Evolutionary conservation across 1,140 invertebrate species (phyloP).

Genomic region (Bombus waltoni): DNA sequence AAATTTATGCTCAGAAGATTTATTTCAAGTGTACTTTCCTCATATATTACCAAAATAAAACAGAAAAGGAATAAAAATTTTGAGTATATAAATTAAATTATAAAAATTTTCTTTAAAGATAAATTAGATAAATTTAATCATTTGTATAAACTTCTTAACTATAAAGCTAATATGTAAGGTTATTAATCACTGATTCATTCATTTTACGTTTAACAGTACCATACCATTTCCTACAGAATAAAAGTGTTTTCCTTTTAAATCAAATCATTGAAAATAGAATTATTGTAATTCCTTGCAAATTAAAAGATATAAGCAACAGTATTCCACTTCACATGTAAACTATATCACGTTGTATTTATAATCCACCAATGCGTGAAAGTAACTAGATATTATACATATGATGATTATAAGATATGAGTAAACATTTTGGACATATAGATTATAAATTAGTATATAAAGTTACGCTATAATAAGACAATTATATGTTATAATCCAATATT

Average conservation of each 20-base stretch:
- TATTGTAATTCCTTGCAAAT: constrained; percentile 22
- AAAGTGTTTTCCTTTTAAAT: not conserved
- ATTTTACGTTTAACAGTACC: not conserved
- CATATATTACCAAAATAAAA: not conserved
- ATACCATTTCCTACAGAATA: constrained; percentile 26
- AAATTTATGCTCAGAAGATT: not conserved
- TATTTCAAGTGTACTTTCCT: not conserved
- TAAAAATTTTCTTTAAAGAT: constrained; percentile 1
- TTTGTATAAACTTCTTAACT: not conserved
- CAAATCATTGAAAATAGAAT: constrained; percentile 44
- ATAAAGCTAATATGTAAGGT: constrained; percentile 8
- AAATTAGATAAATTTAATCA: not conserved
- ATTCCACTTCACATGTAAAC: constrained; percentile 5
- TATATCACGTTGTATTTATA: constrained; percentile 11
- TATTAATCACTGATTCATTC: not conserved
- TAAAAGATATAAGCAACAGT: constrained; percentile 12
- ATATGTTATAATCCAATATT: not conserved
- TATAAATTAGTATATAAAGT: not conserved
- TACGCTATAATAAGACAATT: not conserved
- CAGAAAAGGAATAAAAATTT: not conserved
- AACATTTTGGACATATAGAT: not conserved
- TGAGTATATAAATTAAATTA: not conserved
- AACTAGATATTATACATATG: not conserved
- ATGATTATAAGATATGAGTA: not conserved
- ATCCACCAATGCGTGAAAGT: not conserved